These are phyloP conservation scores for Malurus splendens DNA, from an alignment of 2,797 vertebrate genomes.

Conservation along the genomic window DNA sequence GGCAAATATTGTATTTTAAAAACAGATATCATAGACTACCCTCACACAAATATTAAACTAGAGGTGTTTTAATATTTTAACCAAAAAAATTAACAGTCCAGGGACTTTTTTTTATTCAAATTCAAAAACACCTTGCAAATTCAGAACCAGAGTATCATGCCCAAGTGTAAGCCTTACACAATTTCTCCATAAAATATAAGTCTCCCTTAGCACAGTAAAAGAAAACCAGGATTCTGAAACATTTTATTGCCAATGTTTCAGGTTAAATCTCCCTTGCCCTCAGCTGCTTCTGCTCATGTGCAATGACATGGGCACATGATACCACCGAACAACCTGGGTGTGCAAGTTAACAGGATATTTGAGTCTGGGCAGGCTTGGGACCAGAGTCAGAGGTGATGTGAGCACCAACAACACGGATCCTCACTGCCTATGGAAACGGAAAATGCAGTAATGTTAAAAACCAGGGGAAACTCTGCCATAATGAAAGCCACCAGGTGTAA, in stretches of 20 bases:
- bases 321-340: background rate
- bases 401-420: background rate
- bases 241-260: background rate
- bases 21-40: background rate
- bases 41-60: background rate
- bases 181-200: background rate
- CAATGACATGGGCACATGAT: background rate
- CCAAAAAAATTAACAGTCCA: background rate
- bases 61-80: background rate
- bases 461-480: background rate
- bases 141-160: background rate
- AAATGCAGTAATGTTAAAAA: background rate
- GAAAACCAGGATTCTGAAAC: background rate
- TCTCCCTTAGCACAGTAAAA: background rate
- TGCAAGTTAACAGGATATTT: constrained; percentile 4
- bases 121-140: background rate
- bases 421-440: background rate
- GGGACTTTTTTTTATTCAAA: background rate
- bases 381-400: background rate
- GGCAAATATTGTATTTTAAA: background rate
- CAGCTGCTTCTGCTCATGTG: background rate
- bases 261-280: background rate
- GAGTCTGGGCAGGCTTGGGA: background rate
- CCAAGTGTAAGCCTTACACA: rapidly evolving
- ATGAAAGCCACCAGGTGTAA: background rate